These are phyloP conservation scores for Macaria notata DNA, from an alignment of 2,888 invertebrate species.

Conservation along the genomic window DNA sequence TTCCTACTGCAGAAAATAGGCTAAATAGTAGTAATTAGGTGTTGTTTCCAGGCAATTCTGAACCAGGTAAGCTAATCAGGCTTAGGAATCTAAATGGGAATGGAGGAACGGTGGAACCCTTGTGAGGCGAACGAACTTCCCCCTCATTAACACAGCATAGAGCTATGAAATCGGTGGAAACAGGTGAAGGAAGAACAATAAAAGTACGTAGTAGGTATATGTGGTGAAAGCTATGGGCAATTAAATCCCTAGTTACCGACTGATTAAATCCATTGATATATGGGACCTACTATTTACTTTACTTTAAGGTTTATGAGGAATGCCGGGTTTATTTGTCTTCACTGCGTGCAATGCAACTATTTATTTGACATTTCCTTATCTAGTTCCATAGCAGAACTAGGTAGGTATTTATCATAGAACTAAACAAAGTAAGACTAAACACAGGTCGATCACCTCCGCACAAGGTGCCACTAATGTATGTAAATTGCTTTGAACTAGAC, in stretches of 20 bases:
- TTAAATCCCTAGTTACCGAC: too few relatives aligned
- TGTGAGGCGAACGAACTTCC: conserved; percentile 54
- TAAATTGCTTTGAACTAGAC: conserved; percentile 34
- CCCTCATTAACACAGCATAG: conserved; percentile 44
- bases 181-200: background rate
- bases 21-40: conserved; percentile 25
- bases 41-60: conserved; percentile 42
- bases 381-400: too few relatives aligned
- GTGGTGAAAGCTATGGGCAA: too few relatives aligned
- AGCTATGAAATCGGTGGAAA: conserved; percentile 36
- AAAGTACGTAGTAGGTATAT: background rate
- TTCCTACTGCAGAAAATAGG: conserved; percentile 51
- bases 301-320: too few relatives aligned
- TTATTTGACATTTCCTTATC: too few relatives aligned
- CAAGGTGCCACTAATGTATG: conserved; percentile 37
- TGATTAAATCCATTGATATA: too few relatives aligned
- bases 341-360: too few relatives aligned
- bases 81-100: conserved; percentile 57
- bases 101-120: conserved; percentile 34
- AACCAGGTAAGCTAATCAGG: conserved; percentile 56
- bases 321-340: too few relatives aligned
- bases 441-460: conserved; percentile 51
- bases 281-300: too few relatives aligned
- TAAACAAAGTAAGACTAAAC: conserved; percentile 1
- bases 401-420: too few relatives aligned